Percentiles rank a stretch among this genome's conserved stretches.
phyloP scores from a whole-genome alignment of 2,888 invertebrate species.

The Drosophila hamatofila region DNA sequence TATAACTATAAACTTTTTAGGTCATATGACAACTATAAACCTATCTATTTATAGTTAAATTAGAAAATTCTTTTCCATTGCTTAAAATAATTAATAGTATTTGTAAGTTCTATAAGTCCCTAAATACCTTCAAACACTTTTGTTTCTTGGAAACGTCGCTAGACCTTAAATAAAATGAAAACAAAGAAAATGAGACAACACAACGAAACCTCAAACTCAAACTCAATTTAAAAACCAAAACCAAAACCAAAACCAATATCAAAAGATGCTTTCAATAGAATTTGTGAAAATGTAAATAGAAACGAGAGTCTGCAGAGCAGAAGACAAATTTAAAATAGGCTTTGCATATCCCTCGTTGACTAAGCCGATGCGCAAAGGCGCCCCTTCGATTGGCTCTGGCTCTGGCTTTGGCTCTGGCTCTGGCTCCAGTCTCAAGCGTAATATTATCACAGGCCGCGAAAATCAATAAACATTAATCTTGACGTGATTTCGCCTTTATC shows the following conservation, averaged over 20 bases:
- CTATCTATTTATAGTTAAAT: neutral
- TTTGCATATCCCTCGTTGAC: constrained; percentile 66
- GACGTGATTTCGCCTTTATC: constrained; percentile 76
- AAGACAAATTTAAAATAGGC: constrained; percentile 71
- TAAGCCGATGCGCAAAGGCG: constrained; percentile 59
- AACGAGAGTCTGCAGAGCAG: constrained; percentile 35
- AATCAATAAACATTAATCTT: constrained; percentile 80
- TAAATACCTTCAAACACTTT: constrained; percentile 1
- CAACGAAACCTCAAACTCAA: neutral
- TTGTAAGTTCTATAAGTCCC: neutral
- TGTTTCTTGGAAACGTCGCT: neutral
- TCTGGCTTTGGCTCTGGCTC: constrained; percentile 12
- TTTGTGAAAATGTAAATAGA: constrained; percentile 67
- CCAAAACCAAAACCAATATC: constrained; percentile 12
- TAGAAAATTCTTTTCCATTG: neutral
- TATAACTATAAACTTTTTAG: neutral
- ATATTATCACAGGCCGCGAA: constrained; percentile 66
- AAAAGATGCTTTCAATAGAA: constrained; percentile 20
- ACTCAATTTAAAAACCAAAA: neutral
- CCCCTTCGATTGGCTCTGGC: constrained; percentile 27
- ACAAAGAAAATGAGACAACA: neutral
- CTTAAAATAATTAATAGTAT: neutral
- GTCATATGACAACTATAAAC: neutral
- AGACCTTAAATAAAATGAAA: neutral
- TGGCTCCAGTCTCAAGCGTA: constrained; percentile 26